phyloP scores from a whole-genome alignment of 2,888 invertebrate genomes.

The Drosophila putrida region DNA sequence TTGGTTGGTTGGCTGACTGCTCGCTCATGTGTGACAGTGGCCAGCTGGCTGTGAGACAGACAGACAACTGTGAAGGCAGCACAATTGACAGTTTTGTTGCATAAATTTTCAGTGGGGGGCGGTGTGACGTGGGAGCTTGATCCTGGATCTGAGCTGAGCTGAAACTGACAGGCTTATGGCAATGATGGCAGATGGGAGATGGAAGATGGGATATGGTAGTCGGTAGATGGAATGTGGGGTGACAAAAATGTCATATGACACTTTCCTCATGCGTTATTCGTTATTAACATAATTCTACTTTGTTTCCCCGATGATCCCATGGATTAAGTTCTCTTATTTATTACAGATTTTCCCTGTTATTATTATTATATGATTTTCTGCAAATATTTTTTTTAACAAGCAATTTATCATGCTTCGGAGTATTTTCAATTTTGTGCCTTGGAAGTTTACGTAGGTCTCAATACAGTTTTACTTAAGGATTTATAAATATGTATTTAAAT shows the following conservation, averaged over 20 bases:
- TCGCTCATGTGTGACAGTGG: slow-evolving; percentile 67
- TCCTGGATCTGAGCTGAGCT: slow-evolving; percentile 28
- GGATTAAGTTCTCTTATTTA: slow-evolving; percentile 30
- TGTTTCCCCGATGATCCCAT: slow-evolving; percentile 36
- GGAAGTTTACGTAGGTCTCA: not conserved
- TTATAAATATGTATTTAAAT: not conserved
- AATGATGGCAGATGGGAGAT: slow-evolving; percentile 8
- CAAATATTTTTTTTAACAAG: not conserved
- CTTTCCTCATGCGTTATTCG: slow-evolving; percentile 31
- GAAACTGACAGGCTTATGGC: slow-evolving; percentile 51
- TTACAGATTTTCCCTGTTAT: slow-evolving; percentile 19
- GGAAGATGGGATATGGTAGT: slow-evolving; percentile 4
- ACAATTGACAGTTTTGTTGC: slow-evolving; percentile 72
- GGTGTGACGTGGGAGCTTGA: not conserved
- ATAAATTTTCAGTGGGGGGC: slow-evolving; percentile 57
- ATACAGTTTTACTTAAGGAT: not conserved
- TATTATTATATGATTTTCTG: not conserved
- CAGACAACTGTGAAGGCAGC: slow-evolving; percentile 34
- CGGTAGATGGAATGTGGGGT: slow-evolving; percentile 15
- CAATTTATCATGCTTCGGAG: not conserved
- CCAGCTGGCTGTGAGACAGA: slow-evolving; percentile 55
- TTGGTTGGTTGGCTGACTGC: slow-evolving; percentile 54
- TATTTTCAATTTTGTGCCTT: not conserved
- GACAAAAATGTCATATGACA: slow-evolving; percentile 53
- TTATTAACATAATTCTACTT: slow-evolving; percentile 52